Conservation (phyloP, 2,888 invertebrate species). For the Octodonta nipae region DNA sequence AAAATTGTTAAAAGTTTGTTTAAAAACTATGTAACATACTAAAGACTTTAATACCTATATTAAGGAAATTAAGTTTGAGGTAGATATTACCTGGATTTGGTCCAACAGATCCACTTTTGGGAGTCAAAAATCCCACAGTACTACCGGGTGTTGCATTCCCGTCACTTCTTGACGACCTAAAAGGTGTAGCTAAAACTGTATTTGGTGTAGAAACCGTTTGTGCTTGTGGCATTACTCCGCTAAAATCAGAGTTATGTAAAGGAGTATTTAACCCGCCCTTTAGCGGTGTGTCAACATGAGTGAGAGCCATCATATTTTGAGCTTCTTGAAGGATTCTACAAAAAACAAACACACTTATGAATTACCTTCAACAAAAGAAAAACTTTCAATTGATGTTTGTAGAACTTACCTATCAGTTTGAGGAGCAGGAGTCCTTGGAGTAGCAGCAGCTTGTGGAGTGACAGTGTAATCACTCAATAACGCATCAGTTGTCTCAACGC, state of each 20-base stretch:
- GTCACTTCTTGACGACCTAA: constrained; percentile 56
- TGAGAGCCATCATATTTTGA: constrained; percentile 95
- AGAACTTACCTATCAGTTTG: constrained; percentile 50
- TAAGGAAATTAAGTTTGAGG: too few relatives aligned
- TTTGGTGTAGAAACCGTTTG: constrained; percentile 72
- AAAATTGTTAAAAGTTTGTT: too few relatives aligned
- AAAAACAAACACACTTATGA: constrained; percentile 4
- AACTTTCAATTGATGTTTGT: background rate
- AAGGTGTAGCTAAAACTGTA: constrained; percentile 79
- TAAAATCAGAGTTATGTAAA: constrained; percentile 77
- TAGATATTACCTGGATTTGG: too few relatives aligned
- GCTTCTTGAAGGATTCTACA: constrained; percentile 74
- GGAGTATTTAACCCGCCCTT: constrained; percentile 94
- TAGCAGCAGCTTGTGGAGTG: constrained; percentile 51
- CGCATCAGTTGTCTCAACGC: constrained; percentile 66
- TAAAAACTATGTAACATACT: too few relatives aligned
- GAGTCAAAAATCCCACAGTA: constrained; percentile 47
- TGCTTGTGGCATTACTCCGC: constrained; percentile 63
- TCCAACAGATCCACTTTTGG: constrained; percentile 40
- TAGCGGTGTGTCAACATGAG: constrained; percentile 93
- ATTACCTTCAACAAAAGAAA: background rate
- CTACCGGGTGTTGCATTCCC: constrained; percentile 39
- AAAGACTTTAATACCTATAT: too few relatives aligned
- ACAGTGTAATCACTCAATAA: constrained; percentile 84
- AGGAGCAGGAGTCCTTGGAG: constrained; percentile 76